These are phyloP conservation scores for Ctenomys sociabilis DNA, from an alignment of 2,113 vertebrate species.

Conservation along the genomic window DNA sequence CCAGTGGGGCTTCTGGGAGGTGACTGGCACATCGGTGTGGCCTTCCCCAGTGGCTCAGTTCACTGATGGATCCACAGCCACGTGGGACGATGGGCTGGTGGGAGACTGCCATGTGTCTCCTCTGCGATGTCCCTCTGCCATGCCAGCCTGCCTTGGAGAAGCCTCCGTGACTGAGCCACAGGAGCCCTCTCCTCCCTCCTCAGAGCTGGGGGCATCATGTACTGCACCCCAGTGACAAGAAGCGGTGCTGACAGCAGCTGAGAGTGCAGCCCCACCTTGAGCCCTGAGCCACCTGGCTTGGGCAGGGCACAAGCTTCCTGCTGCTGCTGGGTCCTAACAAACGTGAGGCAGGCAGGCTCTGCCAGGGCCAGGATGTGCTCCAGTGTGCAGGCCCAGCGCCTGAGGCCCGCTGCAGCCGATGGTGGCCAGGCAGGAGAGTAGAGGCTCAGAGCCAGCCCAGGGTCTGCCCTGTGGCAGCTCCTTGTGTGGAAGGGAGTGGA, in stretches of 20 bases:
- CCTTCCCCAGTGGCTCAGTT: not conserved
- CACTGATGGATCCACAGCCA: not conserved
- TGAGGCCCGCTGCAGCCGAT: accelerated
- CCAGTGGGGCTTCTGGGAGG: not conserved
- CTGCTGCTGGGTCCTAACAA: not conserved
- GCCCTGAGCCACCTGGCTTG: not conserved
- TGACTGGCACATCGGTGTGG: not conserved
- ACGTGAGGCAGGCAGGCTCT: too few relatives aligned
- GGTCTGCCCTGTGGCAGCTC: too few relatives aligned
- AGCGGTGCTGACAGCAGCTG: not conserved
- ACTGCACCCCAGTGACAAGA: not conserved
- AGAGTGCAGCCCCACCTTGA: not conserved
- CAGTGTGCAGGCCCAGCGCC: accelerated
- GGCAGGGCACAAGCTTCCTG: not conserved
- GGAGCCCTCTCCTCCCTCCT: not conserved
- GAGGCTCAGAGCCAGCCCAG: not conserved
- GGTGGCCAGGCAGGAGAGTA: not conserved
- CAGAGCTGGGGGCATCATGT: not conserved
- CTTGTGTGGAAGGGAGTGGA: too few relatives aligned
- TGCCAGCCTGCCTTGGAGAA: not conserved
- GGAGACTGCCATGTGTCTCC: not conserved
- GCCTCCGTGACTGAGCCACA: not conserved
- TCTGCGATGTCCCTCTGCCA: not conserved
- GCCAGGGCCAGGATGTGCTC: accelerated
- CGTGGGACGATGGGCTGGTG: not conserved